Evolutionary conservation across 2,113 vertebrate genomes (phyloP).

Genomic region (Morphnarchus princeps): DNA sequence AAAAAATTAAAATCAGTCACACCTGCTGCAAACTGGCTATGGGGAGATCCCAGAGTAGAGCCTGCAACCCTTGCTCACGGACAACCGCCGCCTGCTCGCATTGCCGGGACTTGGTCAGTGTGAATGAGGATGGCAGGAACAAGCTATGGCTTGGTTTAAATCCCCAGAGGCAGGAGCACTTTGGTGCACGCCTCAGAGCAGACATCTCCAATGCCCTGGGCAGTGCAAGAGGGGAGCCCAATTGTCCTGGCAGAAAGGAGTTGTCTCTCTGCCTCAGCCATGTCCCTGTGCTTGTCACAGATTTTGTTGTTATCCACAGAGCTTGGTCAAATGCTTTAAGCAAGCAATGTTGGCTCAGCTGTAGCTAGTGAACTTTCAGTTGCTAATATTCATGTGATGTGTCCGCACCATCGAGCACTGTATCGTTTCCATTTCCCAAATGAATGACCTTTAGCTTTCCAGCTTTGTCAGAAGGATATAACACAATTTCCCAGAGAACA

Average conservation of each 20-base stretch:
- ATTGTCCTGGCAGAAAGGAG: not conserved
- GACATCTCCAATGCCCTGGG: not conserved
- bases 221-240: not conserved
- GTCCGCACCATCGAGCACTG: not conserved
- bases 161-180: not conserved
- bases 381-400: not conserved
- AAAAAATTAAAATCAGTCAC: not conserved
- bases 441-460: slow-evolving; percentile 22
- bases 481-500: slow-evolving; percentile 31
- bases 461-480: slow-evolving; percentile 34
- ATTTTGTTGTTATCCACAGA: not conserved
- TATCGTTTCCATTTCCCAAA: slow-evolving; percentile 30
- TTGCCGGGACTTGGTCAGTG: rapidly evolving
- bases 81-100: rapidly evolving
- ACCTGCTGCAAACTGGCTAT: not conserved
- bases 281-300: not conserved
- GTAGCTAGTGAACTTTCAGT: not conserved
- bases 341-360: not conserved
- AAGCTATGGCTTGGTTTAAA: not conserved
- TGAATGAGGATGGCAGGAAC: not conserved
- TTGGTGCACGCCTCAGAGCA: rapidly evolving
- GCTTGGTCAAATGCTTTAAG: not conserved
- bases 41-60: not conserved
- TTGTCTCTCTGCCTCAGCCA: not conserved
- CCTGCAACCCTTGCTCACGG: not conserved